phyloP scores from a whole-genome alignment of 2,888 invertebrate genomes.

The Calephelis perditalis region DNA sequence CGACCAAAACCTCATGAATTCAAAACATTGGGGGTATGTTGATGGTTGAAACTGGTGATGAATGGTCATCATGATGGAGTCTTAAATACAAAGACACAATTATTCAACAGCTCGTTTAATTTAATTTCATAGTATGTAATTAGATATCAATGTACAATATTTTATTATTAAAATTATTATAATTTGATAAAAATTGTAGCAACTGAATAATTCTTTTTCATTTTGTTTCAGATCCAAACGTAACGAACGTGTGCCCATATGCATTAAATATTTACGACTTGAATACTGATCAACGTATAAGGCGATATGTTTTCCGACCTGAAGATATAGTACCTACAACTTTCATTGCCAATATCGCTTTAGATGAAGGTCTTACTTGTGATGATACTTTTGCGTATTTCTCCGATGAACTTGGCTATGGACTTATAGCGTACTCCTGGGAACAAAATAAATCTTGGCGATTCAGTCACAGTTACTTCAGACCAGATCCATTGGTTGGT shows the following conservation, averaged over 20 bases:
- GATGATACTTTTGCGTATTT: conserved; percentile 89
- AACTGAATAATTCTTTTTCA: neutral
- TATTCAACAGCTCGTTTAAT: too few relatives aligned
- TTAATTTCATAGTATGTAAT: too few relatives aligned
- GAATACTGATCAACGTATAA: conserved; percentile 82
- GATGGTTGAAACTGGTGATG: too few relatives aligned
- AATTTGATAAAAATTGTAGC: neutral
- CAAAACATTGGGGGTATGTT: too few relatives aligned
- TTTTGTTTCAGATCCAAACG: conserved; percentile 58
- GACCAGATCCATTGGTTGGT: conserved; percentile 88
- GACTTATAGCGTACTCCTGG: conserved; percentile 88
- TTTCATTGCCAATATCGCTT: conserved; percentile 92
- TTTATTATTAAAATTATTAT: too few relatives aligned
- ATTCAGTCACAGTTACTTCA: conserved; percentile 86
- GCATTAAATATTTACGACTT: conserved; percentile 87
- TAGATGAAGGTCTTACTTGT: conserved; percentile 85
- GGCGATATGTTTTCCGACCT: conserved; percentile 82
- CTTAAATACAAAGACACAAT: too few relatives aligned
- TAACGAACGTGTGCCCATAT: conserved; percentile 87
- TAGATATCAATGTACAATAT: too few relatives aligned
- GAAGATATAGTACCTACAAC: conserved; percentile 87
- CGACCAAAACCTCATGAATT: too few relatives aligned
- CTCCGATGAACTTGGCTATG: conserved; percentile 90
- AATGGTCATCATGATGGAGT: too few relatives aligned
- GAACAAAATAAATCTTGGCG: conserved; percentile 88